A percentile compares a stretch with the other conserved stretches of the same genome.
Evolutionary conservation across 2,888 invertebrate species (phyloP).

Genomic region (Erebia epiphron): DNA sequence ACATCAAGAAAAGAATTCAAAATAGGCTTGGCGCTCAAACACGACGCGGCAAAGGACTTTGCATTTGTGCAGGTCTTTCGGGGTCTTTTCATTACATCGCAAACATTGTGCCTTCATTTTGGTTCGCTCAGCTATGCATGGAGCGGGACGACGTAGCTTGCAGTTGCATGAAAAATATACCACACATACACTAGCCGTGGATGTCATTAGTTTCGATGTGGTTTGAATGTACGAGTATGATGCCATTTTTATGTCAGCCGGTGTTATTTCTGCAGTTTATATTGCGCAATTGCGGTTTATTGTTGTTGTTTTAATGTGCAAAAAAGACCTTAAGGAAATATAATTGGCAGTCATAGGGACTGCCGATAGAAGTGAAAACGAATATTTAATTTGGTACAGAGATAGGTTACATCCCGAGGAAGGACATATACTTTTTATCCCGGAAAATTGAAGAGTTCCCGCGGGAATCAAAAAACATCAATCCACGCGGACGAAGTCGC

Average conservation of each 20-base stretch:
- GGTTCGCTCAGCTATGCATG: slow-evolving; percentile 44
- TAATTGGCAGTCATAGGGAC: no score
- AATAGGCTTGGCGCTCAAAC: slow-evolving; percentile 36
- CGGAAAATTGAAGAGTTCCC: no score
- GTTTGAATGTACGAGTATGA: slow-evolving; percentile 25
- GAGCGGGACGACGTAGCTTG: slow-evolving; percentile 37
- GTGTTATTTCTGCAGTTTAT: neutral
- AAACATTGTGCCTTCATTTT: slow-evolving; percentile 43
- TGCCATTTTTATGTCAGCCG: slow-evolving; percentile 2
- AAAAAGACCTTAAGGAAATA: no score
- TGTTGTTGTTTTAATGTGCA: no score
- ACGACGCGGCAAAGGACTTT: slow-evolving; percentile 34
- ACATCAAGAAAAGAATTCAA: slow-evolving; percentile 28
- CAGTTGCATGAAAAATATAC: slow-evolving; percentile 43
- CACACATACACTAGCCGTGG: slow-evolving; percentile 37
- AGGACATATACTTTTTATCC: no score
- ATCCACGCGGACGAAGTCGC: no score
- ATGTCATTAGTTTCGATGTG: slow-evolving; percentile 40
- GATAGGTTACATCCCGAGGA: no score
- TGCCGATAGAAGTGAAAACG: no score
- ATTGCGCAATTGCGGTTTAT: neutral
- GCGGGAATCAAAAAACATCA: no score
- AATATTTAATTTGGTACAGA: no score
- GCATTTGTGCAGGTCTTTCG: slow-evolving; percentile 40
- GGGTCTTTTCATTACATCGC: slow-evolving; percentile 43